A percentile compares a stretch with the other conserved stretches of the same genome.
phyloP scores from a whole-genome alignment of 2,888 invertebrate genomes.

The Gymnosoma rotundatum region DNA sequence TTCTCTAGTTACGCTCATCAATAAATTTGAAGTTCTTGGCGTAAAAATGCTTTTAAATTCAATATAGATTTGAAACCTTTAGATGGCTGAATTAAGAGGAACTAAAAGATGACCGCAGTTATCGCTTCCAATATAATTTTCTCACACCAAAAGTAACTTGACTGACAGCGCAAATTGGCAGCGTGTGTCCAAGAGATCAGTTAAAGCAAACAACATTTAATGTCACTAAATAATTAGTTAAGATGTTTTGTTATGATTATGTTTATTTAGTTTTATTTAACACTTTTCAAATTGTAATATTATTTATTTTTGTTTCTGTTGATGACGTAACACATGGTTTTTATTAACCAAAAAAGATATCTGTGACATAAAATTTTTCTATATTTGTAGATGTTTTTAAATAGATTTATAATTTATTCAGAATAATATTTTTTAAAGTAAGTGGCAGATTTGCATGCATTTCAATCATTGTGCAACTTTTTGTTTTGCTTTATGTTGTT shows the following conservation, averaged over 20 bases:
- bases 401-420: slow-evolving; percentile 4
- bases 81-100: not conserved
- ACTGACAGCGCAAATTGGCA: slow-evolving; percentile 25
- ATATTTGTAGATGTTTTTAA: not conserved
- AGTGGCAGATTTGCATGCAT: slow-evolving; percentile 30
- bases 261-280: slow-evolving; percentile 2
- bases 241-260: not conserved
- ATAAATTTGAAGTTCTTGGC: too few relatives aligned
- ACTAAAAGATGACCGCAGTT: not conserved
- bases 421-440: slow-evolving; percentile 28
- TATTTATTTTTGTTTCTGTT: not conserved
- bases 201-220: slow-evolving; percentile 13
- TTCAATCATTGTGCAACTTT: not conserved
- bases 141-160: not conserved
- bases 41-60: not conserved
- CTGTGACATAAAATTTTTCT: slow-evolving; percentile 12
- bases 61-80: not conserved
- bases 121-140: not conserved
- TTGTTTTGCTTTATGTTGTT: not conserved
- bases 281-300: not conserved
- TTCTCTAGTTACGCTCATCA: too few relatives aligned
- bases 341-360: not conserved
- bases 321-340: slow-evolving; percentile 5
- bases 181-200: slow-evolving; percentile 45
- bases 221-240: slow-evolving; percentile 37